These are phyloP conservation scores for Sisyra nigra DNA, from an alignment of 2,888 invertebrate species.

Conservation along the genomic window DNA sequence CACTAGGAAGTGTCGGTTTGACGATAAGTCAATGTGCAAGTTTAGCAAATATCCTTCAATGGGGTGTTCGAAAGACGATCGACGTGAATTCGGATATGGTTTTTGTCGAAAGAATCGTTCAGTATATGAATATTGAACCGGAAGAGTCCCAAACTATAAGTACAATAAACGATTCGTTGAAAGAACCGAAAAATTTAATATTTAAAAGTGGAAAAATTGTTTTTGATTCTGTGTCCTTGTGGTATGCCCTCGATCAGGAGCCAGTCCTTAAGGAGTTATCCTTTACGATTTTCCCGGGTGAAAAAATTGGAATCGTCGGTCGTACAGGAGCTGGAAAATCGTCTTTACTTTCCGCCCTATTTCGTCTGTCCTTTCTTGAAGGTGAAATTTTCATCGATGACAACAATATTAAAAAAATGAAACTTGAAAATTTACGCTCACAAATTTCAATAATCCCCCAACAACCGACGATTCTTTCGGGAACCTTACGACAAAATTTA, in stretches of 20 bases:
- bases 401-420: constrained; percentile 62
- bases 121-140: constrained; percentile 50
- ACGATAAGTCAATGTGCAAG: constrained; percentile 78
- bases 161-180: constrained; percentile 14
- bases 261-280: constrained; percentile 68
- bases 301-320: constrained; percentile 84
- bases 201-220: constrained; percentile 64
- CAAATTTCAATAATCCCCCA: constrained; percentile 78
- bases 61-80: constrained; percentile 53
- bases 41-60: constrained; percentile 44
- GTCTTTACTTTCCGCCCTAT: constrained; percentile 70
- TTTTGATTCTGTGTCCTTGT: constrained; percentile 67
- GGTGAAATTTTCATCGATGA: constrained; percentile 76
- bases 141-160: constrained; percentile 18
- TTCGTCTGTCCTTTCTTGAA: constrained; percentile 78
- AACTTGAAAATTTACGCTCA: constrained; percentile 71
- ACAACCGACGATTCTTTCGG: constrained; percentile 91
- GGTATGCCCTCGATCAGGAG: constrained; percentile 75
- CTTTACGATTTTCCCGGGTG: constrained; percentile 62
- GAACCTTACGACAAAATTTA: constrained; percentile 75
- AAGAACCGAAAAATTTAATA: constrained; percentile 54
- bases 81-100: constrained; percentile 97
- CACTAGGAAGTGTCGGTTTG: constrained; percentile 70
- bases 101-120: constrained; percentile 91
- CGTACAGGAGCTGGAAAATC: constrained; percentile 87